phyloP scores from a whole-genome alignment of 2,888 invertebrate species.

The Podabrus alpinus region DNA sequence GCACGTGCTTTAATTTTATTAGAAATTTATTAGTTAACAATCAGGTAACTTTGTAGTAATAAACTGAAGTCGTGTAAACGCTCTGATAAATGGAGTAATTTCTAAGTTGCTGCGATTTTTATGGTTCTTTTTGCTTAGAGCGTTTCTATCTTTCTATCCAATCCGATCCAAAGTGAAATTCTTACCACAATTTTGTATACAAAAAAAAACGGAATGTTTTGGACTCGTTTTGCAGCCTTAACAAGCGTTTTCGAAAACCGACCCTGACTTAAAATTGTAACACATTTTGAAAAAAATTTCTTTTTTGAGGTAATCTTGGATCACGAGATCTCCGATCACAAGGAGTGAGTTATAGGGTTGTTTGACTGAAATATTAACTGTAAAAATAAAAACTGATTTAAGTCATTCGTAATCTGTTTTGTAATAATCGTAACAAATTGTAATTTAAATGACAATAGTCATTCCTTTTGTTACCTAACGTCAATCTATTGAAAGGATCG shows the following conservation, averaged over 20 bases:
- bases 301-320: no score
- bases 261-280: background rate
- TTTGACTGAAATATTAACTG: background rate
- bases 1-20: background rate
- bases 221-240: background rate
- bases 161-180: background rate
- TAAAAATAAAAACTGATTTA: background rate
- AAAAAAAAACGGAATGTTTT: background rate
- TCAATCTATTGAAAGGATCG: background rate
- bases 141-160: background rate
- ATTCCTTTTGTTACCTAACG: background rate
- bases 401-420: background rate
- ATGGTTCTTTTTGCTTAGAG: background rate
- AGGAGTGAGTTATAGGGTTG: background rate
- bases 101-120: background rate
- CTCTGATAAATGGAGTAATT: background rate
- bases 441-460: background rate
- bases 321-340: no score
- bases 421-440: background rate
- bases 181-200: background rate
- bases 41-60: background rate
- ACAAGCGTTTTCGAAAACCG: background rate
- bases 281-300: no score
- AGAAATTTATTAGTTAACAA: background rate
- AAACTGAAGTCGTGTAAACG: background rate